Evolutionary conservation across 2,113 vertebrate species (phyloP), one percentile per base, ranked within the genome.

Genomic region (Tupaia tana): DNA sequence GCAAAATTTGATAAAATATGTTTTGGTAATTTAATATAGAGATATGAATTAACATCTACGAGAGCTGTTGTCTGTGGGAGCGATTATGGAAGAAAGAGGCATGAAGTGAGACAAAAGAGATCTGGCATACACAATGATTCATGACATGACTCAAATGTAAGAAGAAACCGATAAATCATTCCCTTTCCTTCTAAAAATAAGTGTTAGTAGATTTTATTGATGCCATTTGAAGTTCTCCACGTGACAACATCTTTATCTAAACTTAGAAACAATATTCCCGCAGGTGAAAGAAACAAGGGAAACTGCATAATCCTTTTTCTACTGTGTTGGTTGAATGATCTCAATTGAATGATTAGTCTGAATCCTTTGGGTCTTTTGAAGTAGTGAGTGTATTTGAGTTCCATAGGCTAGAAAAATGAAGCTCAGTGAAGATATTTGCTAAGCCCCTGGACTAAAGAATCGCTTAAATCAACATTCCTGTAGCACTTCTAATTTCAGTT

Each of bases 151-250:
- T 95, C 29, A 86, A 71, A 93, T 89, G 11, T 69, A 73, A 87
- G 74, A 89, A 88, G 19, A 91, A 93, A 86, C 74, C 56, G 70
- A 85, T 64, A 85, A 94, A 95, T 94, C 81, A 97, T 92, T 94
- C 18, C 0, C 13, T 88, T 96, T 94, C 12, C 12, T 74, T 93
- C 70, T 97, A 94, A 94, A 96, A 93, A 88, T 93, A 91, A 93
- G 20, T 78, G 63, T 64, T 80, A 70, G 16, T 29, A 74, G 73
- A 81, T n/a, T 94, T 81, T 87, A 90, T 4, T 78, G 84, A 94
- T 96, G 52, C 3, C 54, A 58, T 90, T 87, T 43, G 2, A 93
- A 87, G 12, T 83, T 80, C 15, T 89, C 25, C 15, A 59, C 27
- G 61, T 43, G 75, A 70, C 58, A 91, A 74, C 14, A 89, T 94